Evolutionary conservation across 2,888 invertebrate genomes (phyloP).

Genomic region (Keiferia lycopersicella): DNA sequence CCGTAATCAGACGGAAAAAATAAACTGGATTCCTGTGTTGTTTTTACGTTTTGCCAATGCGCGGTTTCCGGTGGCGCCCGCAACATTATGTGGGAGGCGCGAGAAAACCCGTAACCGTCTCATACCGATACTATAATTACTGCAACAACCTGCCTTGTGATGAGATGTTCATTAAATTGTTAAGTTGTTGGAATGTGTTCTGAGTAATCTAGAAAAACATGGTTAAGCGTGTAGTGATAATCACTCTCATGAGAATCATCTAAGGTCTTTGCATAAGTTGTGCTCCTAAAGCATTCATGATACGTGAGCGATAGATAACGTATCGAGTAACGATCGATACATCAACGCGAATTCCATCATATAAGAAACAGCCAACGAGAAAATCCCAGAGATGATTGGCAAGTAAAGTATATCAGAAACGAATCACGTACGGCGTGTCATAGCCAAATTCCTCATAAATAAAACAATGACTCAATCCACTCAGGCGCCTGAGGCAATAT

Average conservation of each 20-base stretch:
- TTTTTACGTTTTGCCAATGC: constrained; percentile 4
- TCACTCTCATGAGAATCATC: background rate
- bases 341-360: background rate
- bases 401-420: constrained; percentile 9
- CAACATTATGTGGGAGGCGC: background rate
- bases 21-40: constrained; percentile 2
- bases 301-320: background rate
- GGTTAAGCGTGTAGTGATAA: background rate
- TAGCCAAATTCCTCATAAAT: constrained; percentile 25
- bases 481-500: constrained; percentile 46
- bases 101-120: constrained; percentile 4
- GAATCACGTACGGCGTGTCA: constrained; percentile 10
- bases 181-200: background rate
- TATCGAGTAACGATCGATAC: no score
- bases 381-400: constrained; percentile 1
- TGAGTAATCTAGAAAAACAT: background rate
- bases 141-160: background rate
- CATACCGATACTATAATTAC: constrained; percentile 3
- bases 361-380: background rate
- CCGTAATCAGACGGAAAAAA: constrained; percentile 5
- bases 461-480: constrained; percentile 26
- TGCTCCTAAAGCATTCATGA: background rate
- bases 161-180: background rate
- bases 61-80: constrained; percentile 14
- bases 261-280: background rate